Percentiles rank a stretch among this genome's conserved stretches.
phyloP scores from a whole-genome alignment of 2,888 invertebrate species.

The Apeira syringaria region DNA sequence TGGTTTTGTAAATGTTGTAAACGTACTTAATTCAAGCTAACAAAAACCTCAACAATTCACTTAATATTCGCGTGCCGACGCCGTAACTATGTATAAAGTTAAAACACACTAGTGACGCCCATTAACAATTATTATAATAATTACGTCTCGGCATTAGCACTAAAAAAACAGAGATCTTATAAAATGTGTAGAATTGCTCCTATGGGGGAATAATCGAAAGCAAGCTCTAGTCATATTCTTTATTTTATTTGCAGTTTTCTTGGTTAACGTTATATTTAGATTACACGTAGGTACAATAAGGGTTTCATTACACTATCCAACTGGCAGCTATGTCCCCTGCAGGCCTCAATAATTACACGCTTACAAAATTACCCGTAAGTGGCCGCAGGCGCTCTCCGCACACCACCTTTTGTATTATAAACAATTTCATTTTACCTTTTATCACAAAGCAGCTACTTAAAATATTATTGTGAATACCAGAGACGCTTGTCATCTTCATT shows the following conservation, averaged over 20 bases:
- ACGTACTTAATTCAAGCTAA: constrained; percentile 12
- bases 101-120: constrained; percentile 14
- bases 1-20: constrained; percentile 7
- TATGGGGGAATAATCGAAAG: too few species aligned
- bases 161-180: constrained; percentile 8
- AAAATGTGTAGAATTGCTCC: too few species aligned
- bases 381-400: constrained; percentile 34
- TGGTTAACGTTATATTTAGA: constrained; percentile 40
- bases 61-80: constrained; percentile 13
- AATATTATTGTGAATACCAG: constrained; percentile 12
- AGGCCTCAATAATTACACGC: constrained; percentile 56
- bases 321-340: constrained; percentile 53
- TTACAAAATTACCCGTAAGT: constrained; percentile 56
- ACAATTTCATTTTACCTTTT: constrained; percentile 29
- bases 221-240: too few species aligned
- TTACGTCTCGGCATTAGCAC: constrained; percentile 14
- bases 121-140: constrained; percentile 17
- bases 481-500: constrained; percentile 12
- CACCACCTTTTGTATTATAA: constrained; percentile 40
- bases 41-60: constrained; percentile 20
- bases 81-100: constrained; percentile 11
- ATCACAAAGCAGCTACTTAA: constrained; percentile 15
- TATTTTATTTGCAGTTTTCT: too few species aligned
- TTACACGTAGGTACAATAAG: constrained; percentile 34
- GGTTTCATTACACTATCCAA: constrained; percentile 41